These are phyloP conservation scores for Agrypnia vestita DNA, from an alignment of 1,140 invertebrate species.

Conservation along the genomic window DNA sequence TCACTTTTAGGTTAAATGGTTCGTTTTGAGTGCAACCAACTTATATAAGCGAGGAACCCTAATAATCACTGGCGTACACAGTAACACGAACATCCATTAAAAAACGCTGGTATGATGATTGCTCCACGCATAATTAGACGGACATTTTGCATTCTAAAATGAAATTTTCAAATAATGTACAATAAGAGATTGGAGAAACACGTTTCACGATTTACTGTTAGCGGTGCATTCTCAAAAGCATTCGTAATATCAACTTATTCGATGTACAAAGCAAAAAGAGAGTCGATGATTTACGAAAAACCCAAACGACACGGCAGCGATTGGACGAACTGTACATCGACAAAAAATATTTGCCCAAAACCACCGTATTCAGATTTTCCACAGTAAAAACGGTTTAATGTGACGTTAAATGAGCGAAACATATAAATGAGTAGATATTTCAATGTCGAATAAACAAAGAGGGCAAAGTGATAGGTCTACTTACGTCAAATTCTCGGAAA, in stretches of 20 bases:
- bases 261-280: conserved; percentile 13
- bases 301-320: not conserved
- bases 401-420: conserved; percentile 12
- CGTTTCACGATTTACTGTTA: conserved; percentile 42
- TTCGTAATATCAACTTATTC: not conserved
- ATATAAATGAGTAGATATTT: conserved; percentile 13
- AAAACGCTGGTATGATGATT: conserved; percentile 14
- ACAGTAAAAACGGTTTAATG: not conserved
- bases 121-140: conserved; percentile 24
- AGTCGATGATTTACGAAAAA: not conserved
- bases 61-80: conserved; percentile 16
- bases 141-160: conserved; percentile 44
- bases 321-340: conserved; percentile 5
- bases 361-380: not conserved
- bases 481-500: conserved; percentile 35
- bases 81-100: conserved; percentile 19
- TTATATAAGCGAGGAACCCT: conserved; percentile 30
- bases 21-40: conserved; percentile 13
- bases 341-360: not conserved
- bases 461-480: conserved; percentile 11
- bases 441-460: conserved; percentile 47
- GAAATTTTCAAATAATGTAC: not conserved
- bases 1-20: conserved; percentile 25
- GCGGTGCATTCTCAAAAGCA: not conserved
- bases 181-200: conserved; percentile 18